A percentile compares a stretch with the other conserved stretches of the same genome.
phyloP scores from a whole-genome alignment of 2,113 vertebrate species.

The Mus spicilegus region DNA sequence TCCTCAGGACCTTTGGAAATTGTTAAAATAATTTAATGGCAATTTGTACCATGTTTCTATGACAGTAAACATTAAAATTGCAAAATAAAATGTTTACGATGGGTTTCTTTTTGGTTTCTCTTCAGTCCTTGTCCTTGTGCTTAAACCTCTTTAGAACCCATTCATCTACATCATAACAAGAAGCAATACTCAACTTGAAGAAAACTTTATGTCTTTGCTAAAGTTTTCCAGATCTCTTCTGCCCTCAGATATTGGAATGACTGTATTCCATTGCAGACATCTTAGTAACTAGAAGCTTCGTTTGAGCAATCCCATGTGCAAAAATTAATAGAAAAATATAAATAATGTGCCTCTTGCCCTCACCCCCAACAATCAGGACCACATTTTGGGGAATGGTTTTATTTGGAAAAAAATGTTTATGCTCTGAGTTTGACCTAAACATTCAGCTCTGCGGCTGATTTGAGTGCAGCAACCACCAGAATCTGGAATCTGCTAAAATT shows the following conservation, averaged over 20 bases:
- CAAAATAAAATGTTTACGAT: constrained; percentile 4
- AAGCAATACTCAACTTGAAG: not conserved
- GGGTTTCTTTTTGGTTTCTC: not conserved
- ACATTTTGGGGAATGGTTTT: constrained; percentile 85
- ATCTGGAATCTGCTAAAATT: constrained; percentile 99
- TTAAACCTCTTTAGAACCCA: not conserved
- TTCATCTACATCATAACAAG: not conserved
- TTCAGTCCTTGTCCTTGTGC: not conserved
- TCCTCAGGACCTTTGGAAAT: constrained; percentile 2
- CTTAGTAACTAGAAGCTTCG: constrained; percentile 92
- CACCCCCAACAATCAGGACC: constrained; percentile 81
- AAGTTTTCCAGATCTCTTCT: not conserved
- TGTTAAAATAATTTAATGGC: constrained; percentile 19
- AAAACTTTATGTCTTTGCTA: not conserved
- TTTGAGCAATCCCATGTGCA: constrained; percentile 98
- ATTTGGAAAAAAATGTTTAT: constrained; percentile 89
- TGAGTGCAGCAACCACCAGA: constrained; percentile 97
- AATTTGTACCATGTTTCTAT: not conserved
- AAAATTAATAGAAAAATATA: constrained; percentile 92
- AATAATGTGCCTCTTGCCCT: constrained; percentile 89
- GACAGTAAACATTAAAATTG: not conserved
- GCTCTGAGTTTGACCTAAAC: constrained; percentile 95
- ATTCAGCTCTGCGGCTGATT: constrained; percentile 97
- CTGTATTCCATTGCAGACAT: constrained; percentile 89
- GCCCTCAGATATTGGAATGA: constrained; percentile 84